A percentile compares a stretch with the other conserved stretches of the same genome.
Evolutionary conservation across 2,797 vertebrate genomes (phyloP).

Genomic region (Netta rufina): DNA sequence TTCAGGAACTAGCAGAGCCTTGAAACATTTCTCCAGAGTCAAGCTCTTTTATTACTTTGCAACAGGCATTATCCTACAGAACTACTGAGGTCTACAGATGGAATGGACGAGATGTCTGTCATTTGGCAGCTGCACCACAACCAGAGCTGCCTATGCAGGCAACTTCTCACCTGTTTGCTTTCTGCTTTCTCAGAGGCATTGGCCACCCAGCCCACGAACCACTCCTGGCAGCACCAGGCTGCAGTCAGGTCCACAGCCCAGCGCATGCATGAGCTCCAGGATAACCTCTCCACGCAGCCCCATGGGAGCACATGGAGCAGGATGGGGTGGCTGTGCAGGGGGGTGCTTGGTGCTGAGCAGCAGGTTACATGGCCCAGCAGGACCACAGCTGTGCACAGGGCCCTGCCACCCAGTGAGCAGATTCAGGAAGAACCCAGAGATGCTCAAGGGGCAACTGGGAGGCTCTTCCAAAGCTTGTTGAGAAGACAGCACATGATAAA

Average conservation of each 20-base stretch:
- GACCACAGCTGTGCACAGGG: background rate
- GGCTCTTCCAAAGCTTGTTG: background rate
- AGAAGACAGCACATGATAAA: background rate
- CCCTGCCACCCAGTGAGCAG: background rate
- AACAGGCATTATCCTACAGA: background rate
- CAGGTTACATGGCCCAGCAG: background rate
- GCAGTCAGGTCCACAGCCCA: background rate
- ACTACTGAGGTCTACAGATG: background rate
- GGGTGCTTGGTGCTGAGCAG: background rate
- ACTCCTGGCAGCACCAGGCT: background rate
- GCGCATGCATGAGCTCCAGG: too few species aligned
- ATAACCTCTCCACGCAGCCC: background rate
- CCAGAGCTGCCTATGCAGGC: background rate
- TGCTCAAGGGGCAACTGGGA: background rate
- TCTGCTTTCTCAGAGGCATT: background rate
- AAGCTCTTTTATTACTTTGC: background rate
- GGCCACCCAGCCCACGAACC: background rate
- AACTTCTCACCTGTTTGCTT: background rate
- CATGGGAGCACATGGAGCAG: background rate
- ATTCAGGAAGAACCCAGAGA: background rate
- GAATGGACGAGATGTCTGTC: background rate
- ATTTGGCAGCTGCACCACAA: background rate
- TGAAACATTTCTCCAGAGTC: background rate
- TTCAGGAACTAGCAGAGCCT: conserved; percentile 9
- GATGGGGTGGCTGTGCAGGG: background rate